A percentile compares a stretch with the other conserved stretches of the same genome.
These are phyloP conservation scores for Papio anubis DNA, from an alignment of 2,113 vertebrate genomes.

Conservation along the genomic window DNA sequence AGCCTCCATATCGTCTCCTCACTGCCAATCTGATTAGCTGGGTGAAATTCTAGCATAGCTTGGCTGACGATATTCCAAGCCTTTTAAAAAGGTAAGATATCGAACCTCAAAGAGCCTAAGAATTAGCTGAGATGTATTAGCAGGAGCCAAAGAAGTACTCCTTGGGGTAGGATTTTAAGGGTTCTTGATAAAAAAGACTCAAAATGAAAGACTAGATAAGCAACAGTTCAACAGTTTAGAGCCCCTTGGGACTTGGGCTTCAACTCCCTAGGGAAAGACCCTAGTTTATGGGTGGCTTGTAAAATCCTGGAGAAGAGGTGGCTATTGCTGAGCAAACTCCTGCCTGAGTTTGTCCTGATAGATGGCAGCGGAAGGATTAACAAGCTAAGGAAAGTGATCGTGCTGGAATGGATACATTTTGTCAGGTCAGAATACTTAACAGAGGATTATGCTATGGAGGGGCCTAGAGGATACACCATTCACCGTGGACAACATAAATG, in stretches of 20 bases:
- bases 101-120: background rate
- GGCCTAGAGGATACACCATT: background rate
- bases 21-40: background rate
- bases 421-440: background rate
- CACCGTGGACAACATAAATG: background rate
- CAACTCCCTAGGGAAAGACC: background rate
- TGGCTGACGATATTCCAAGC: background rate
- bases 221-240: background rate
- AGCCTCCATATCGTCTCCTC: background rate
- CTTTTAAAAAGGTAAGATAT: background rate
- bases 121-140: background rate
- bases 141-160: background rate
- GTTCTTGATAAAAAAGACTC: background rate
- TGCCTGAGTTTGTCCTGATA: background rate
- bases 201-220: background rate
- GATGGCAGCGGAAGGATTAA: background rate
- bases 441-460: background rate
- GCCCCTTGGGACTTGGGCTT: background rate
- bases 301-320: background rate
- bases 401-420: background rate
- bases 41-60: background rate
- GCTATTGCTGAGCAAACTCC: background rate
- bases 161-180: background rate
- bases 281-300: background rate
- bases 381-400: background rate